Base-by-base conservation (phyloP, 1,140 invertebrate species). In the Aphidius ervi region DNA sequence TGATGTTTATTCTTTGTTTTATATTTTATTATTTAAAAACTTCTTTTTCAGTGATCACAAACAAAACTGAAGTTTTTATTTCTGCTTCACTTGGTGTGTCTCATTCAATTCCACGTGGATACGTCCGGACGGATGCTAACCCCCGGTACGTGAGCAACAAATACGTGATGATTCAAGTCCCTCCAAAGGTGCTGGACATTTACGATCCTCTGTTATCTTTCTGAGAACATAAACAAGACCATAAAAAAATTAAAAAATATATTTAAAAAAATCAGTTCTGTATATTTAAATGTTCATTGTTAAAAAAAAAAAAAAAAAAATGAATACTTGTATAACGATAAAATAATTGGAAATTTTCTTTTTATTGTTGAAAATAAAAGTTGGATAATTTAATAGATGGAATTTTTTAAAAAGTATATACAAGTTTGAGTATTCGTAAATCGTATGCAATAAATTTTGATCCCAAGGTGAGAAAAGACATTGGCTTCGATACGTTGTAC, bases 121-220 rank as follows among this genome's bases (percentile, higher is more conserved):
- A 31, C 37, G 40, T 55, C 58, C 61, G 42, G 48, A 55, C 58
- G 56, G 56, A 64, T 64, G 59, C 46, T 58, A 64, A 40, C 20
- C 48, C 59, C 10, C 39, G 49, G 61, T 60, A 65, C 64, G 64
- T 65, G 64, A 57, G 20, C 45, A 49, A 59, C 49, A 55, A 60
- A 57, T 62, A 65, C 64, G 64, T 65, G 64, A 31, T 31, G 23
- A 65, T 65, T 31, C 58, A 56, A 45, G 58, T 55, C 59, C 57
- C 23, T 60, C 59, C 54, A 16, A 47, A 50, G 59, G 57, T 53
- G 58, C 46, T 57, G 50, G 52, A 64, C 63, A 60, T 65, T 62
- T 65, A 62, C 60, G 63, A 59, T 60, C 58, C 59, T 64, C 56
- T 47, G 56, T 58, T 50, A 61, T 64, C 61, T 52, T 23, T 56